Conservation (phyloP, 2,888 invertebrate species). For the Ectropis crepuscularia region DNA sequence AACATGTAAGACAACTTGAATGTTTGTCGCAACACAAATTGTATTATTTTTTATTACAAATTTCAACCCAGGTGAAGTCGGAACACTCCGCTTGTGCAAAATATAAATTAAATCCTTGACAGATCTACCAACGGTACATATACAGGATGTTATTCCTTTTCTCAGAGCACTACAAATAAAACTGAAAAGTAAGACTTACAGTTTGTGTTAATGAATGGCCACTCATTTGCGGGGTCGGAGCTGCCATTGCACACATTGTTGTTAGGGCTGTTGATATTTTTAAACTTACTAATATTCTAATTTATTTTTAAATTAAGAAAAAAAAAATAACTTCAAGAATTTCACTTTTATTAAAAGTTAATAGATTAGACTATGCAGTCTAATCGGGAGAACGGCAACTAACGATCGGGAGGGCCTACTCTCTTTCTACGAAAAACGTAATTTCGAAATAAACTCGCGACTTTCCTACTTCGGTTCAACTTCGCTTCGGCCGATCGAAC, state of each 20-base stretch:
- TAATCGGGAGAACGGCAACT: no score
- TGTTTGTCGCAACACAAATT: no score
- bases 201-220: slow-evolving; percentile 63
- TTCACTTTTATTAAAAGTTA: no score
- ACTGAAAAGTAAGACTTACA: slow-evolving; percentile 55
- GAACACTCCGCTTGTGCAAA: background rate
- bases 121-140: slow-evolving; percentile 58
- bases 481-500: no score
- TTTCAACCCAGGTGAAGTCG: no score
- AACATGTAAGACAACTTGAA: no score
- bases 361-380: no score
- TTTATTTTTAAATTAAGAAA: background rate
- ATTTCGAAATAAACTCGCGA: no score
- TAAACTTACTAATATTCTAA: background rate
- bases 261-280: slow-evolving; percentile 8
- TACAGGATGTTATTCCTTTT: slow-evolving; percentile 76
- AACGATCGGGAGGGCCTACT: no score
- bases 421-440: no score
- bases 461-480: no score
- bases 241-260: slow-evolving; percentile 24
- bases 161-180: slow-evolving; percentile 70
- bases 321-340: background rate
- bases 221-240: slow-evolving; percentile 38
- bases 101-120: slow-evolving; percentile 26
- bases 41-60: no score